Evolutionary conservation across 2,797 vertebrate species (phyloP).

Genomic region (Agapornis canus): DNA sequence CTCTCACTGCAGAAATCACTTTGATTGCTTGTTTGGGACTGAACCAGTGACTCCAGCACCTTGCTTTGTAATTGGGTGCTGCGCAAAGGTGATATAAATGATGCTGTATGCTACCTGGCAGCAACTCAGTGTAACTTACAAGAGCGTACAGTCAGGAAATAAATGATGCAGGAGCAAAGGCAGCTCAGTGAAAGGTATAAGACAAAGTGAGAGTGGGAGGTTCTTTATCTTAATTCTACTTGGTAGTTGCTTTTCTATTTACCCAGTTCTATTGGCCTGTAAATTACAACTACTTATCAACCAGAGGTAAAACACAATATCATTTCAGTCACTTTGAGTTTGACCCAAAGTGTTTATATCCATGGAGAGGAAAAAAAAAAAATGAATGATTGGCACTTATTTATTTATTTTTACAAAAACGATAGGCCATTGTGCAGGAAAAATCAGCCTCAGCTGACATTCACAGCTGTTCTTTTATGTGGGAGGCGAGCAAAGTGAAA

Average conservation of each 20-base stretch:
- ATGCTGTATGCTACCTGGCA: slow-evolving; percentile 47
- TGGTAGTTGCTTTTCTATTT: slow-evolving; percentile 62
- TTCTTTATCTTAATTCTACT: slow-evolving; percentile 66
- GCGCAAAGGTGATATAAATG: slow-evolving; percentile 34
- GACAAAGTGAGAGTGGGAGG: slow-evolving; percentile 51
- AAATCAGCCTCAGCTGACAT: slow-evolving; percentile 48
- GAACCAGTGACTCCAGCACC: background rate
- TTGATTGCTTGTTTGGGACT: background rate
- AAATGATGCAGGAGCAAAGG: slow-evolving; percentile 55
- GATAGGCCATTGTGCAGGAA: slow-evolving; percentile 46
- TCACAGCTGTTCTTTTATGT: slow-evolving; percentile 55
- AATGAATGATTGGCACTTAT: slow-evolving; percentile 45
- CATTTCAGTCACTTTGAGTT: slow-evolving; percentile 69
- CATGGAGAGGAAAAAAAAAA: background rate
- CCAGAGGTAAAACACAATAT: slow-evolving; percentile 60
- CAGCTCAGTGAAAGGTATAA: slow-evolving; percentile 58
- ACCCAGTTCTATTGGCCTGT: slow-evolving; percentile 39
- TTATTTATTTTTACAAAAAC: slow-evolving; percentile 61
- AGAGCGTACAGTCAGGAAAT: slow-evolving; percentile 7
- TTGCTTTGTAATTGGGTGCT: background rate
- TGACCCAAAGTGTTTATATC: slow-evolving; percentile 60
- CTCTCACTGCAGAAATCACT: background rate
- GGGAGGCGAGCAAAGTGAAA: slow-evolving; percentile 42
- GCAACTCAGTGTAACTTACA: slow-evolving; percentile 47
- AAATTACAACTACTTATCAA: slow-evolving; percentile 69